Conservation (phyloP, 2,797 vertebrate species). For the Clarias fuscus region DNA sequence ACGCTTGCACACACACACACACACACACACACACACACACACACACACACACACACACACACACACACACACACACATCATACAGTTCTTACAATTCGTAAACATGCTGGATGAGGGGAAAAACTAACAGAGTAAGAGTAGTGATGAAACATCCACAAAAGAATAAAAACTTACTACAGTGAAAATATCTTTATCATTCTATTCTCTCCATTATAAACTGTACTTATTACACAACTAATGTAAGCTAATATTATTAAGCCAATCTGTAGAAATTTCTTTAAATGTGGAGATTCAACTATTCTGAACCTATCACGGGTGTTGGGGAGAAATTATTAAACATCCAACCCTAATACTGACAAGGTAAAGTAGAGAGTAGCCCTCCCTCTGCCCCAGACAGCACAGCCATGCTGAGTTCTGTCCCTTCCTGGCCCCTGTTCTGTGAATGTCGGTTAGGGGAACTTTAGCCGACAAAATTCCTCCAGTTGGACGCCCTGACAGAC, state of each 20-base stretch:
- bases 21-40: too few species aligned
- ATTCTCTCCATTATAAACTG: background rate
- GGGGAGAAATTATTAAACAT: too few species aligned
- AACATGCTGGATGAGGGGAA: background rate
- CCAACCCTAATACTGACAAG: too few species aligned
- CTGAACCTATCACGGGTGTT: background rate
- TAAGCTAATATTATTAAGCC: background rate
- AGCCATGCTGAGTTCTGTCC: too few species aligned
- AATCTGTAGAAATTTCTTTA: too few species aligned
- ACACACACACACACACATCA: too few species aligned
- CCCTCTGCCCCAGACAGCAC: background rate
- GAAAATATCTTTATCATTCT: background rate
- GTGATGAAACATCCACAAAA: background rate
- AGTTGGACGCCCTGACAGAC: too few species aligned
- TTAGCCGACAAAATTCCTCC: too few species aligned
- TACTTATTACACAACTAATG: background rate
- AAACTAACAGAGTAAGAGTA: background rate
- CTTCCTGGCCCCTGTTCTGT: too few species aligned
- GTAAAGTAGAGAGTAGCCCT: background rate
- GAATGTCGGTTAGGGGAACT: too few species aligned
- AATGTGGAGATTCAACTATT: background rate
- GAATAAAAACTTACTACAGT: background rate
- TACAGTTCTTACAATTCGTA: background rate
- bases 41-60: too few species aligned
- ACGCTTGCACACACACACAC: background rate